Percentiles rank a stretch among this genome's conserved stretches.
Evolutionary conservation across 2,797 vertebrate genomes (phyloP).

Genomic region (Fistularia commersonii): DNA sequence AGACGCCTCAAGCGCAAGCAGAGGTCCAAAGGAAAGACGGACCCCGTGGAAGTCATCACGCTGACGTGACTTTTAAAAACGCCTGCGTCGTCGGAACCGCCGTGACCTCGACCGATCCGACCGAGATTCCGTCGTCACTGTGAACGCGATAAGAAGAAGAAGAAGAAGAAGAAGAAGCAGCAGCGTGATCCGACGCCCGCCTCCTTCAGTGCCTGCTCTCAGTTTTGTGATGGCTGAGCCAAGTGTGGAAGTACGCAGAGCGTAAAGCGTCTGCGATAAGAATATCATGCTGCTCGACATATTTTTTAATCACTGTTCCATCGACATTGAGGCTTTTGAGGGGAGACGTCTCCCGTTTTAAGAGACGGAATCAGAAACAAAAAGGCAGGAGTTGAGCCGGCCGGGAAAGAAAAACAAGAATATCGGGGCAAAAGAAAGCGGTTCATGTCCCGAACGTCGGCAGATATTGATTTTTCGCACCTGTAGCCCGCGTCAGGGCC

Average conservation of each 20-base stretch:
- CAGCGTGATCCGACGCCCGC: conserved; percentile 48
- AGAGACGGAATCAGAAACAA: conserved; percentile 4
- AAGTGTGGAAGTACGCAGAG: conserved; percentile 49
- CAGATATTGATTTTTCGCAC: conserved; percentile 30
- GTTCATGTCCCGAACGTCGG: conserved; percentile 13
- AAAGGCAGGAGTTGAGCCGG: conserved; percentile 13
- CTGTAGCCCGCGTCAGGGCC: conserved; percentile 13
- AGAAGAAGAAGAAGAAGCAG: too few relatives aligned
- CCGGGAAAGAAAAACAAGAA: conserved; percentile 6
- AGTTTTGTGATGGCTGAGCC: conserved; percentile 52
- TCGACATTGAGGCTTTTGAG: conserved; percentile 38
- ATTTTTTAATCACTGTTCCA: conserved; percentile 24
- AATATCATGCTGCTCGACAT: conserved; percentile 57
- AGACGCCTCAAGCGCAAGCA: conserved; percentile 75
- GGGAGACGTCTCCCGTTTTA: not conserved
- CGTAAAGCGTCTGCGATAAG: conserved; percentile 42
- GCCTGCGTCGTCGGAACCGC: conserved; percentile 9
- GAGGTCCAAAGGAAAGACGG: conserved; percentile 61
- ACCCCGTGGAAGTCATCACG: conserved; percentile 75
- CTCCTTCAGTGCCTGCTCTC: conserved; percentile 67
- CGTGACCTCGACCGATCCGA: conserved; percentile 34
- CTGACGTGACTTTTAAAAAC: conserved; percentile 64
- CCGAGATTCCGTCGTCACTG: conserved; percentile 57
- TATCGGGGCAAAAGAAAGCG: not conserved
- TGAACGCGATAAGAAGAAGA: conserved; percentile 68